These are phyloP conservation scores for Telmatochromis sp. DNA, from an alignment of 2,113 vertebrate species.

Conservation along the genomic window DNA sequence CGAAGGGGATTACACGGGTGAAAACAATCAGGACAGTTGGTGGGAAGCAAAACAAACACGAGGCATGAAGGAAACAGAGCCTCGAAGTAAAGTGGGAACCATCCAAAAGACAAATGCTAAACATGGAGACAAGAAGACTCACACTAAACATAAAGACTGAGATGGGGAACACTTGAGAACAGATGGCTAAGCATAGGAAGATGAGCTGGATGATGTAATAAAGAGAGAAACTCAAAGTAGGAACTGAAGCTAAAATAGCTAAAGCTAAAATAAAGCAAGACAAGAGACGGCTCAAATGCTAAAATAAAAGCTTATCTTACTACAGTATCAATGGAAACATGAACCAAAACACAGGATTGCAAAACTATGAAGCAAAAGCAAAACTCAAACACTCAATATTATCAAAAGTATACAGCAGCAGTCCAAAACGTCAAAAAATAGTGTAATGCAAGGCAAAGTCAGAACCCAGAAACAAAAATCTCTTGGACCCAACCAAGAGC, in stretches of 20 bases:
- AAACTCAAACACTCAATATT: rapidly evolving
- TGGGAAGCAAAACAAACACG: neutral
- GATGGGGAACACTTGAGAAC: neutral
- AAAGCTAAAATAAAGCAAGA: neutral
- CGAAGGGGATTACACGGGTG: neutral
- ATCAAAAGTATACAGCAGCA: neutral
- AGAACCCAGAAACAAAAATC: neutral
- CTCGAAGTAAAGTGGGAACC: rapidly evolving
- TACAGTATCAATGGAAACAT: neutral
- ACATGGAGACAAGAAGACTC: neutral
- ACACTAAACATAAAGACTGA: neutral
- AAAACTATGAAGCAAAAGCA: neutral
- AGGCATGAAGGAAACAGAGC: neutral
- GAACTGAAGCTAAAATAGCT: neutral
- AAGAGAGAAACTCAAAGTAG: neutral
- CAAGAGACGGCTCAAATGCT: rapidly evolving
- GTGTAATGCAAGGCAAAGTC: rapidly evolving
- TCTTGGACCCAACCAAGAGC: neutral
- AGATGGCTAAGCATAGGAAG: neutral
- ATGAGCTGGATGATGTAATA: neutral
- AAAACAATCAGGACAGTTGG: neutral
- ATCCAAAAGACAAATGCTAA: neutral
- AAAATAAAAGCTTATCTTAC: neutral
- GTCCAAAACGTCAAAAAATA: rapidly evolving
- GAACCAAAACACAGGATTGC: neutral